A percentile compares a stretch with the other conserved stretches of the same genome.
phyloP scores from a whole-genome alignment of 2,113 vertebrate species.

The Sylvietta virens region DNA sequence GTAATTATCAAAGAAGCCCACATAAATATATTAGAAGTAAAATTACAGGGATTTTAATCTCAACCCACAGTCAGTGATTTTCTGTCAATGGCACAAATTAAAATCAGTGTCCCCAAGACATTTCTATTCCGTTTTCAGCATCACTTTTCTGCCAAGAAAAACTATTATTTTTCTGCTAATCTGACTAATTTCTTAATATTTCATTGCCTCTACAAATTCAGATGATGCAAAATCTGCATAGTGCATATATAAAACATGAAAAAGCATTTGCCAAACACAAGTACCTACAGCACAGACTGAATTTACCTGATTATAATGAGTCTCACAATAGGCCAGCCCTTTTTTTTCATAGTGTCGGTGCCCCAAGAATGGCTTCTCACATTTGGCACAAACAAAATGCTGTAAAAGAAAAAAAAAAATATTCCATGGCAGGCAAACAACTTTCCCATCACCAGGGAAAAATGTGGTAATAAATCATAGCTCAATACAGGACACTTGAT shows the following conservation, averaged over 20 bases:
- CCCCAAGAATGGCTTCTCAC: conserved; percentile 79
- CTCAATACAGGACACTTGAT: background rate
- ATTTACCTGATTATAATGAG: conserved; percentile 78
- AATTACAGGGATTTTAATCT: background rate
- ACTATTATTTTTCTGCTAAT: background rate
- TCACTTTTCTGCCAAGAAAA: background rate
- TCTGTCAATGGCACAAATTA: background rate
- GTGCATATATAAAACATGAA: background rate
- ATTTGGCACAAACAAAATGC: conserved; percentile 82
- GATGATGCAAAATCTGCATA: background rate
- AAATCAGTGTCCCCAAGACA: background rate
- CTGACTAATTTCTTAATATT: background rate
- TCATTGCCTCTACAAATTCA: background rate
- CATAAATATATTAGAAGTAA: background rate
- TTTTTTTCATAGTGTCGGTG: conserved; percentile 79
- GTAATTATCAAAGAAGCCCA: background rate
- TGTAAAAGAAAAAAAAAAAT: background rate
- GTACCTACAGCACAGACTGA: background rate
- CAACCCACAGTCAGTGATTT: background rate
- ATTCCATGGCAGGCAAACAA: background rate
- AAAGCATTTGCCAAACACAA: background rate
- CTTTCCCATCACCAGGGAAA: background rate
- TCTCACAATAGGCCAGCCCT: conserved; percentile 80
- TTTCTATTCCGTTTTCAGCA: background rate
- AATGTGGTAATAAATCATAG: background rate